Evolutionary conservation across 1,140 invertebrate species (phyloP).

Genomic region (Pteromalus puparum): DNA sequence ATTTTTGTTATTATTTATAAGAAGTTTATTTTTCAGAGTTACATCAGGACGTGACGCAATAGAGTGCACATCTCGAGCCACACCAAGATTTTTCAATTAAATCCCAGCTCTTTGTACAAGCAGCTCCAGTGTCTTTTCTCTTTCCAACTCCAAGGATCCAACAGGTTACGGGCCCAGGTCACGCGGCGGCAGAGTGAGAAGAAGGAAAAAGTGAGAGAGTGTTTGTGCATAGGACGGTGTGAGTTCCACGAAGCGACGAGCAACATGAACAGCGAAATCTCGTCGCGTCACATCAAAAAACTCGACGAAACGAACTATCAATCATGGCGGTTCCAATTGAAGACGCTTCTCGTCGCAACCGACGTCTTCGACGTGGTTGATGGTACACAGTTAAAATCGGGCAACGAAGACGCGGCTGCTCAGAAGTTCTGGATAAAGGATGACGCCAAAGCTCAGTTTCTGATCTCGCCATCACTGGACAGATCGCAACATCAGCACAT

Average conservation of each 20-base stretch:
- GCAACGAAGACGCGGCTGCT: not conserved
- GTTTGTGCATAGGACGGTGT: not conserved
- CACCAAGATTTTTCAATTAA: no score
- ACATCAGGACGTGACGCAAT: no score
- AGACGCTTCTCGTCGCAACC: constrained; percentile 43
- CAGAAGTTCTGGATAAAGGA: constrained; percentile 7
- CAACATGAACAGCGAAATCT: constrained; percentile 39
- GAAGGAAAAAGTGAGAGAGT: not conserved
- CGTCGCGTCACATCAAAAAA: constrained; percentile 45
- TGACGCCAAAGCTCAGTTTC: constrained; percentile 49
- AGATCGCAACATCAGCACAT: constrained; percentile 27
- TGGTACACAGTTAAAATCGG: not conserved
- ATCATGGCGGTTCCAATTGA: constrained; percentile 52
- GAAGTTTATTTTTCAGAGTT: no score
- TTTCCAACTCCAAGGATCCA: not conserved
- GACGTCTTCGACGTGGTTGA: not conserved
- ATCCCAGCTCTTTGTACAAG: no score
- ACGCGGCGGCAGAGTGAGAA: not conserved
- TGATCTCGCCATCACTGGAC: constrained; percentile 40
- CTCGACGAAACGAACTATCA: constrained; percentile 53
- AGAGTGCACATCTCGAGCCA: no score
- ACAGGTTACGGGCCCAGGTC: constrained; percentile 4
- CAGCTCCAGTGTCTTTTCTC: no score
- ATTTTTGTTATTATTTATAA: no score
- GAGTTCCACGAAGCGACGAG: not conserved